Evolutionary conservation across 2,888 invertebrate genomes (phyloP).

Genomic region (Drosophila greeni): DNA sequence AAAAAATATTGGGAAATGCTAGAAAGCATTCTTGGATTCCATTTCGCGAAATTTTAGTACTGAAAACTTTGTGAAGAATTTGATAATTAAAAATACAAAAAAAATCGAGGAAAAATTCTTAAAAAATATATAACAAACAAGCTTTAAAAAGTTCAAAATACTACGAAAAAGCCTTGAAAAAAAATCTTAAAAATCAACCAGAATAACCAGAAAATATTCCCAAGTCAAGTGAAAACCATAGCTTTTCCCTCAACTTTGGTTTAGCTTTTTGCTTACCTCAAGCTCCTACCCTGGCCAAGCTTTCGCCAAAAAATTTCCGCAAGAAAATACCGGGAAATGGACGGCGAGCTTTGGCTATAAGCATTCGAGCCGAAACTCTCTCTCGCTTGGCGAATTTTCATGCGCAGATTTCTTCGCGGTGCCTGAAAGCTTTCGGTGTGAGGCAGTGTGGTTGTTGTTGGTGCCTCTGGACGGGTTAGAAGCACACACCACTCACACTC

Average conservation of each 20-base stretch:
- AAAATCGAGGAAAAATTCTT: too few species aligned
- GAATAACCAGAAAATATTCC: too few species aligned
- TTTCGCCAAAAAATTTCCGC: constrained; percentile 16
- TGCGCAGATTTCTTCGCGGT: constrained; percentile 45
- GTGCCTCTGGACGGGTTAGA: constrained; percentile 49
- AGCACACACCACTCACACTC: constrained; percentile 3
- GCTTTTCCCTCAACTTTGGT: constrained; percentile 14
- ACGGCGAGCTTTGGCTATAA: constrained; percentile 1
- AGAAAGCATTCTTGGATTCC: neutral
- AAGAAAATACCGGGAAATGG: constrained; percentile 42
- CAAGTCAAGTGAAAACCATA: neutral
- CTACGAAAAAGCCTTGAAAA: too few species aligned
- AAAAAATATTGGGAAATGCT: constrained; percentile 22
- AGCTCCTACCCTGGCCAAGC: constrained; percentile 10
- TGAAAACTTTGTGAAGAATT: neutral
- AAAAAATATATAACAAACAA: too few species aligned
- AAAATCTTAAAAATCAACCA: too few species aligned
- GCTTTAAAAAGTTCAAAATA: too few species aligned
- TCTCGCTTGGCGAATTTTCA: constrained; percentile 28
- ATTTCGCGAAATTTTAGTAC: neutral
- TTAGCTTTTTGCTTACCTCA: constrained; percentile 12
- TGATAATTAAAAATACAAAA: too few species aligned
- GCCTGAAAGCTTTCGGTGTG: constrained; percentile 25
- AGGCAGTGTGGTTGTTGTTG: constrained; percentile 41
- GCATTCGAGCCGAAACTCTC: constrained; percentile 15